phyloP scores from a whole-genome alignment of 2,888 invertebrate genomes.

The Cerastoderma edule region DNA sequence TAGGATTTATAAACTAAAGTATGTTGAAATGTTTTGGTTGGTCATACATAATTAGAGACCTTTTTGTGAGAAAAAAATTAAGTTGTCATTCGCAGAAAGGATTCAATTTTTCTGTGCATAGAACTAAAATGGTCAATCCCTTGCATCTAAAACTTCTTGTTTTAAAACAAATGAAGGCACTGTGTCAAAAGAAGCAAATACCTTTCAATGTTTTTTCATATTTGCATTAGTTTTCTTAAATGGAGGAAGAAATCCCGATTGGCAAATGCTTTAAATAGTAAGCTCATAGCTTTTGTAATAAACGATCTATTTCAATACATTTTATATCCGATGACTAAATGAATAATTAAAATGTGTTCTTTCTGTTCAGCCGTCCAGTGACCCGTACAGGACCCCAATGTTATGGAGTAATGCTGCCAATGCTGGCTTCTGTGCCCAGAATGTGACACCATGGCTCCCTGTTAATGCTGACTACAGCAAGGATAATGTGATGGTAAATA shows the following conservation, averaged over 20 bases:
- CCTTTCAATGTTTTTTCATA: too few relatives aligned
- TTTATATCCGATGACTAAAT: background rate
- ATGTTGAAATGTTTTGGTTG: background rate
- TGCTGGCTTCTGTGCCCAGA: conserved; percentile 78
- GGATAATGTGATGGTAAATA: conserved; percentile 76
- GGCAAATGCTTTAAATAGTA: too few relatives aligned
- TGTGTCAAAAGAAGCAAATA: too few relatives aligned
- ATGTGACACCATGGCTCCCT: conserved; percentile 77
- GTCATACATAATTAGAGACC: background rate
- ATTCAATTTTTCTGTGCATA: too few relatives aligned
- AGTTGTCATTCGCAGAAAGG: background rate
- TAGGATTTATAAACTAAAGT: background rate
- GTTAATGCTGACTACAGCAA: conserved; percentile 66
- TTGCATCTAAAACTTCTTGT: too few relatives aligned
- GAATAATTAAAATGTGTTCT: background rate
- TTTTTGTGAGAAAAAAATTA: background rate
- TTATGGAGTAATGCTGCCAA: conserved; percentile 78
- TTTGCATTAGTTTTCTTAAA: too few relatives aligned
- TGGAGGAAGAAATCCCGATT: too few relatives aligned
- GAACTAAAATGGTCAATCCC: too few relatives aligned
- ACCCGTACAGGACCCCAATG: conserved; percentile 81
- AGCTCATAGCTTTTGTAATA: too few relatives aligned
- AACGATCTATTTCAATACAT: too few relatives aligned
- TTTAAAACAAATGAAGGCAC: too few relatives aligned
- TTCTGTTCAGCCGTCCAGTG: conserved; percentile 62